Evolutionary conservation across 2,797 vertebrate species (phyloP).

Genomic region (Graptemys geographica): DNA sequence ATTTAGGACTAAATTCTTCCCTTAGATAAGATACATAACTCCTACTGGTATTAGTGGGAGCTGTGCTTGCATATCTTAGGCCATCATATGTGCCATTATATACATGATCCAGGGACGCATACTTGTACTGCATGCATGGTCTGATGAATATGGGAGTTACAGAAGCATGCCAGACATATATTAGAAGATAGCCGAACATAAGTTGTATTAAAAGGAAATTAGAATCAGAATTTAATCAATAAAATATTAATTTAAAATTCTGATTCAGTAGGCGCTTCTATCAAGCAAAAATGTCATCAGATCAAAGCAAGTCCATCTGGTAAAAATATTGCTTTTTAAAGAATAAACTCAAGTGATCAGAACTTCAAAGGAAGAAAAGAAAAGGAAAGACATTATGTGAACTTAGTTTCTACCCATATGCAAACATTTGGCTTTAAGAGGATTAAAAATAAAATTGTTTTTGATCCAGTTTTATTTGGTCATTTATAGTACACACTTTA

Average conservation of each 20-base stretch:
- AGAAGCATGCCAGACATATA: not conserved
- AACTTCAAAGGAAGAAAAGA: not conserved
- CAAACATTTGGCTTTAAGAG: not conserved
- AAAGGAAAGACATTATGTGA: not conserved
- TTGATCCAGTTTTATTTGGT: not conserved
- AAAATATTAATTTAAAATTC: not conserved
- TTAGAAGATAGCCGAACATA: not conserved
- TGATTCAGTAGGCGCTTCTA: not conserved
- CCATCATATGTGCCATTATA: not conserved
- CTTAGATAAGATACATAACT: not conserved
- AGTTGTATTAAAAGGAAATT: not conserved
- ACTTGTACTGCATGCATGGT: not conserved
- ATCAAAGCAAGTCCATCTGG: conserved; percentile 12
- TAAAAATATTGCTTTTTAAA: not conserved
- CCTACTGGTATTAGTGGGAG: not conserved
- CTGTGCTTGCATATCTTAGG: not conserved
- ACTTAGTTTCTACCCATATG: not conserved
- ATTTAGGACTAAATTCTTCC: not conserved
- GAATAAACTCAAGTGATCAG: not conserved
- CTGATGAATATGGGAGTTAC: not conserved
- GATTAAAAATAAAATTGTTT: not conserved
- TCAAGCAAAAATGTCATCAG: not conserved
- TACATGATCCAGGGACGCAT: not conserved
- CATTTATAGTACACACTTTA: not conserved
- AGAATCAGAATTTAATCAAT: conserved; percentile 10